Conservation (phyloP, 2,888 invertebrate species). For the Pardosa pseudoannulata region DNA sequence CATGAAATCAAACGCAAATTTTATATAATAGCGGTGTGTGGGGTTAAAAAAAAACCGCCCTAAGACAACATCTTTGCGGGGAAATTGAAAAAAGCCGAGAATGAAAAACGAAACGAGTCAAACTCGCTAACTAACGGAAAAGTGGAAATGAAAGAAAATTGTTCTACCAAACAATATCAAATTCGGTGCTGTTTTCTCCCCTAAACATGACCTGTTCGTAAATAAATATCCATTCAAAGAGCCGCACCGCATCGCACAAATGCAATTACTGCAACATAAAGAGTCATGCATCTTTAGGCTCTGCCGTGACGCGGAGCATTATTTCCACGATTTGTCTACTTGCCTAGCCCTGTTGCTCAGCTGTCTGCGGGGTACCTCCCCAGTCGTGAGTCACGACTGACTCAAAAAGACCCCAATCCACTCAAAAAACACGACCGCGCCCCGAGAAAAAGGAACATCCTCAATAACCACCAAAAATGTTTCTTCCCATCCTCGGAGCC, state of each 20-base stretch:
- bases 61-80: too few relatives aligned
- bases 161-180: too few relatives aligned
- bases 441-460: conserved; percentile 50
- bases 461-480: conserved; percentile 25
- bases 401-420: conserved; percentile 33
- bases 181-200: neutral
- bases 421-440: conserved; percentile 47
- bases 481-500: conserved; percentile 35
- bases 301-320: neutral
- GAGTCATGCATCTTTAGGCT: neutral
- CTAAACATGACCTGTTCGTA: neutral
- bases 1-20: too few relatives aligned
- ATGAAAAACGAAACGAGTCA: too few relatives aligned
- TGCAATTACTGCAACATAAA: neutral
- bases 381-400: conserved; percentile 68
- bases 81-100: too few relatives aligned
- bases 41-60: too few relatives aligned
- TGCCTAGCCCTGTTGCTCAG: conserved; percentile 17
- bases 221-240: neutral
- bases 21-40: too few relatives aligned
- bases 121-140: too few relatives aligned
- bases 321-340: conserved; percentile 8
- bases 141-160: too few relatives aligned
- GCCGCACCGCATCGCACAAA: neutral
- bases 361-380: conserved; percentile 32